Evolutionary conservation across 2,113 vertebrate species (phyloP), one percentile per base, ranked within the genome.

Genomic region (Climacteris rufus): DNA sequence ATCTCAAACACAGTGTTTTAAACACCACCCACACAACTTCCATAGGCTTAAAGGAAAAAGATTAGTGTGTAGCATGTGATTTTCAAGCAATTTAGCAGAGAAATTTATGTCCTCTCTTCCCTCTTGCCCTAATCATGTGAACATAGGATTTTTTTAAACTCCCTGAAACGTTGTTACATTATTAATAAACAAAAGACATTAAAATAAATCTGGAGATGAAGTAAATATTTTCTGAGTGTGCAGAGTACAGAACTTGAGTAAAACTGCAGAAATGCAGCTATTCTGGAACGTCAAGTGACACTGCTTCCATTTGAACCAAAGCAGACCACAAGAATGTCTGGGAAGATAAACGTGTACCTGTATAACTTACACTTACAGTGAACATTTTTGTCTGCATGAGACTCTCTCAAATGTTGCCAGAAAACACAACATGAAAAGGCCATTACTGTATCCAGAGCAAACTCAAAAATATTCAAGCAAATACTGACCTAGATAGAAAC

Each of bases 391-490:
- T 49, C 79, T 86, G 39, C 49, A 60, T 65, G 23, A 65, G 6
- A 83, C 31, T 79, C 24, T 87, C 72, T 69, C 40, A 90, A 85
- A 86, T 15, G 11, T 12, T 74, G 71, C 88, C 85, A 88, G 71
- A 95, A 68, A 83, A 35, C 3, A 22, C 68, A 91, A 31, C 18
- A 50, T 37, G 66, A 69, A 89, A 61, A 82, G 47, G 30, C 40
- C 53, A 74, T 42, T 61, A 83, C 61, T 69, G 54, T 54, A 68
- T 35, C 47, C 70, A 87, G 47, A 87, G 30, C 22, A 91, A 94
- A 89, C 56, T 74, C 54, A 86, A 86, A 90, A 96, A 81, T 47
- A 91, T 78, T 81, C 72, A 87, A 71, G 72, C 20, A 75, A 87
- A 93, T 31, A 66, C 56, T 64, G 83, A 89, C 47, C 71, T 71